A percentile compares a stretch with the other conserved stretches of the same genome.
These are phyloP conservation scores for Paramacrobiotus metropolitanus DNA, from an alignment of 1,140 invertebrate species.

Conservation along the genomic window DNA sequence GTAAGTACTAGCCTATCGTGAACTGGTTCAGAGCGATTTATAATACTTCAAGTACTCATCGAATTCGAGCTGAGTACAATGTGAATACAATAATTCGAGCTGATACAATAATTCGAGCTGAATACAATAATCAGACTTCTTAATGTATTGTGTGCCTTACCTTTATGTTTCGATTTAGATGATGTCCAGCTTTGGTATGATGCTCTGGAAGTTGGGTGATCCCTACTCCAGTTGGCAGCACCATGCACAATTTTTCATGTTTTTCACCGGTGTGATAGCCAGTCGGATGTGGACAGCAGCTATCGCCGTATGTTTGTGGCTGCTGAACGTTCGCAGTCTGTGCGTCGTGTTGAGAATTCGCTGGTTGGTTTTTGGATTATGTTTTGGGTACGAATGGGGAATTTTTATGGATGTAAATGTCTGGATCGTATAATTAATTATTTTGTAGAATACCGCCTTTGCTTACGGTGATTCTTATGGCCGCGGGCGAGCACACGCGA, in stretches of 20 bases:
- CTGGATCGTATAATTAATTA: neutral
- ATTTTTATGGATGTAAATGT: neutral
- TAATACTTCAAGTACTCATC: too few species aligned
- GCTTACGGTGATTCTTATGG: neutral
- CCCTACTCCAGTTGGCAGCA: slow-evolving; percentile 26
- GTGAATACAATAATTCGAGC: too few species aligned
- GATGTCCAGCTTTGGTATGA: slow-evolving; percentile 37
- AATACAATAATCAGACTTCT: too few species aligned
- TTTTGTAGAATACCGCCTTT: neutral
- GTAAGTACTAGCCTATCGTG: slow-evolving; percentile 24
- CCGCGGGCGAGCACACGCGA: slow-evolving; percentile 22
- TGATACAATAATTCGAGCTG: too few species aligned
- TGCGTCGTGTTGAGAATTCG: slow-evolving; percentile 49
- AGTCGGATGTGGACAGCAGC: slow-evolving; percentile 56
- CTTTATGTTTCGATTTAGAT: slow-evolving; percentile 24
- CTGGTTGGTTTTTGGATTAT: slow-evolving; percentile 40
- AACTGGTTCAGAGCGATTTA: too few species aligned
- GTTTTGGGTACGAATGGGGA: slow-evolving; percentile 42
- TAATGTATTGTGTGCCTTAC: too few species aligned
- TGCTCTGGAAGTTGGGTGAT: slow-evolving; percentile 35
- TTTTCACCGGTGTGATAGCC: slow-evolving; percentile 45
- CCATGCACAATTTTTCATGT: slow-evolving; percentile 44
- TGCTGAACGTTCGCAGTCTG: slow-evolving; percentile 51
- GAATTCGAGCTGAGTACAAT: too few species aligned
- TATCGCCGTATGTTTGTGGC: slow-evolving; percentile 48